Percentiles rank a stretch among this genome's conserved stretches.
Conservation (phyloP, 2,797 vertebrate genomes). For the Sorex maritimensis region DNA sequence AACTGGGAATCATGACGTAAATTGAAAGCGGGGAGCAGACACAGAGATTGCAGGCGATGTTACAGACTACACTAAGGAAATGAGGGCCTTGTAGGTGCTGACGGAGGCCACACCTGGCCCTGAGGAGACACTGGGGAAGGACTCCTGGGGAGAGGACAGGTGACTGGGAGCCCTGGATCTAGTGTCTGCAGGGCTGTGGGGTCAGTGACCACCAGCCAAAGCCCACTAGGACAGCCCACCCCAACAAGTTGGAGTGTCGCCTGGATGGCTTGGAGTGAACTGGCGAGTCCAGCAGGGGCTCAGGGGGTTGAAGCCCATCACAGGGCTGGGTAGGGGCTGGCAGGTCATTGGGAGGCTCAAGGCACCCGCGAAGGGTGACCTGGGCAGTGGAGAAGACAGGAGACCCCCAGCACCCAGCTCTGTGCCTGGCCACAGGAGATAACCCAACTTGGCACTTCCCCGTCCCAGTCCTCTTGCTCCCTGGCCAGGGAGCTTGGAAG, state of each 20-base stretch:
- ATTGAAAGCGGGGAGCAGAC: not conserved
- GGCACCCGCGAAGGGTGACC: not conserved
- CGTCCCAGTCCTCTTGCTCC: not conserved
- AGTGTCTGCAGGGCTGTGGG: not conserved
- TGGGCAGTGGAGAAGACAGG: not conserved
- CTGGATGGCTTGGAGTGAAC: rapidly evolving
- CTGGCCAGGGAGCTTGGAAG: not conserved
- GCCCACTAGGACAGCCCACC: not conserved
- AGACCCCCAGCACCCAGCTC: not conserved
- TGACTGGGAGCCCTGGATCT: not conserved
- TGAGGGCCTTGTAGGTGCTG: not conserved
- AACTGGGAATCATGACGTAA: not conserved
- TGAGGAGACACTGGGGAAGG: too few species aligned
- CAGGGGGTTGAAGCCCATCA: not conserved
- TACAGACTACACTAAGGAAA: not conserved
- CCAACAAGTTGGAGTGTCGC: not conserved
- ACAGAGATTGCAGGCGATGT: not conserved
- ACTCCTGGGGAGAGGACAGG: not conserved
- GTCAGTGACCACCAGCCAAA: not conserved
- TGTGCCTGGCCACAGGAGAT: not conserved
- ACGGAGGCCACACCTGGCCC: not conserved
- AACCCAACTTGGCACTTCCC: not conserved
- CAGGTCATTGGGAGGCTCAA: not conserved
- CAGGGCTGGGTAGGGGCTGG: not conserved
- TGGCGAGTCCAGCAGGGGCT: not conserved